phyloP scores from a whole-genome alignment of 2,113 vertebrate genomes.

The Sinocyclocheilus anophthalmus region DNA sequence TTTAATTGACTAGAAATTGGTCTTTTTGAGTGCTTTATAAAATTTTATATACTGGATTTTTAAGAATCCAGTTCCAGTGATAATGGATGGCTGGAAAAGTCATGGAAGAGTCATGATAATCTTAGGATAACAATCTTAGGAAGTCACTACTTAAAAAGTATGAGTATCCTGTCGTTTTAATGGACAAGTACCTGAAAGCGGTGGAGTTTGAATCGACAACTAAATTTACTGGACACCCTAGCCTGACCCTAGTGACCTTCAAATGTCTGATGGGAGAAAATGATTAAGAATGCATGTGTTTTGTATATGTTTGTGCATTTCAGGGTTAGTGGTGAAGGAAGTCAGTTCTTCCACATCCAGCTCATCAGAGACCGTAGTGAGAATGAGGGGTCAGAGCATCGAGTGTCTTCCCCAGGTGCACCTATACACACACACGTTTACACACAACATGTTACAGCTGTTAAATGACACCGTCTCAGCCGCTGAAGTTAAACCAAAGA shows the following conservation, averaged over 20 bases:
- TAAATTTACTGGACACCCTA: too few relatives aligned
- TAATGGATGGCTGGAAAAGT: not conserved
- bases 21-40: not conserved
- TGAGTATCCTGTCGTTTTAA: not conserved
- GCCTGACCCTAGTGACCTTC: not conserved
- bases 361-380: slow-evolving; percentile 96
- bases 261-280: not conserved
- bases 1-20: not conserved
- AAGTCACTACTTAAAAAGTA: not conserved
- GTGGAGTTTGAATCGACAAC: not conserved
- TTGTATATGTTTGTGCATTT: slow-evolving; percentile 15
- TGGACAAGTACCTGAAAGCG: not conserved
- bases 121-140: too few relatives aligned
- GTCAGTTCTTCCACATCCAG: slow-evolving; percentile 95
- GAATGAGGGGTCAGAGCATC: slow-evolving; percentile 93
- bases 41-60: not conserved
- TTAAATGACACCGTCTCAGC: not conserved
- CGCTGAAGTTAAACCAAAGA: not conserved
- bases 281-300: not conserved
- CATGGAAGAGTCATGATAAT: not conserved
- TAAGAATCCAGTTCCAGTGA: not conserved
- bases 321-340: slow-evolving; percentile 95
- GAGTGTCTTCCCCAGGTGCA: slow-evolving; percentile 95
- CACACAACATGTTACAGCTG: not conserved
- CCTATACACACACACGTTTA: not conserved